Evolutionary conservation across 2,888 invertebrate genomes (phyloP), one percentile per base, ranked within the genome.

Genomic region (Xestia xanthographa): DNA sequence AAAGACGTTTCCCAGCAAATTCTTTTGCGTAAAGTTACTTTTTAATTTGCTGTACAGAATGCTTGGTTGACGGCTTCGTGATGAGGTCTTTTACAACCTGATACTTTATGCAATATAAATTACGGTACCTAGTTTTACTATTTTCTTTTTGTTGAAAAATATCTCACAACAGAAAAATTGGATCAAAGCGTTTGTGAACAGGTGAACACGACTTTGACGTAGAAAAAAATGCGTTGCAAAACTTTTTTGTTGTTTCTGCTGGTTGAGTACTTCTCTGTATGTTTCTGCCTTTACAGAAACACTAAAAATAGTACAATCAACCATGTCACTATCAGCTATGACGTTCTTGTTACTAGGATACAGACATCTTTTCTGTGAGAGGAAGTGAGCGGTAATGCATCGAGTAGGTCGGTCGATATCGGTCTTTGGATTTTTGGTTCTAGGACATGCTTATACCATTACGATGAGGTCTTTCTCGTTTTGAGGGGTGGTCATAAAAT

Each of bases 171-270:
- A 78, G 11, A 29, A 43, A 77, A 45, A 29, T 56, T 14, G 1
- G 11, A 22, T 77, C 78, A 75, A 45, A 77, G 29, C 14, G 17
- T 75, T 77, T 56, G 34, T 34, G 34, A 34, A 34, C 34, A 34
- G 4, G 17, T 58, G 38, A 48, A 75, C 26, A 38, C 11, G 56
- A 63, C 26, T 5, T 29, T 29, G 14, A 45, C 38, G 26, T 4
- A 56, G 22, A 53, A 34, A 62, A 62, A 43, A 63, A 5, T 4
- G 26, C 22, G 29, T 48, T 1, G n/a, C 38, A 41, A 14, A 77
- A 48, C 26, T 6, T 76, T 48, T 0, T 20, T 12, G 8, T 76
- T 76, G 8, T 48, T 67, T 66, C 14, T 17, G 17, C 34, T 34
- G n/a, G 5, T n/a, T n/a, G n/a, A 34, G 26, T 12, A 6, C 53